A percentile compares a stretch with the other conserved stretches of the same genome.
phyloP scores from a whole-genome alignment of 2,888 invertebrate genomes.

The Caenorhabditis virilis region DNA sequence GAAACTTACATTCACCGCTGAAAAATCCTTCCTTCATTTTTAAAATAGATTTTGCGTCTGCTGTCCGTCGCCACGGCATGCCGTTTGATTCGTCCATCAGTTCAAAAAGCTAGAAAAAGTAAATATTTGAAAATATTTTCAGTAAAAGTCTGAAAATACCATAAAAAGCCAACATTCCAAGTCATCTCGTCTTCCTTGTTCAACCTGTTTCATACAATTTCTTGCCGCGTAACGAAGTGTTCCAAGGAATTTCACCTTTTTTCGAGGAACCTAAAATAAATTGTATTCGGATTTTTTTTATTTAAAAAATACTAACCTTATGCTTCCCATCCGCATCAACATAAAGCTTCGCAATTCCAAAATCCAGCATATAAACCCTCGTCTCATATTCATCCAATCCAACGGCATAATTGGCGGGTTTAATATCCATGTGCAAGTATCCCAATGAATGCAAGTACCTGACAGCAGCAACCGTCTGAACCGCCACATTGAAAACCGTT shows the following conservation, averaged over 20 bases:
- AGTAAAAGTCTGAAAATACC: constrained; percentile 5
- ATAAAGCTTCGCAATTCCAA: constrained; percentile 35
- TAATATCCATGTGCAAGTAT: constrained; percentile 44
- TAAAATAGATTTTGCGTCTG: constrained; percentile 12
- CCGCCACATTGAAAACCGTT: constrained; percentile 27
- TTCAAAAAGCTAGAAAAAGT: constrained; percentile 26
- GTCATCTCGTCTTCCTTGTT: constrained; percentile 49
- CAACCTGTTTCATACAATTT: constrained; percentile 37
- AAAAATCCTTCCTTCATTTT: constrained; percentile 11
- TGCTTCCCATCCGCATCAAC: constrained; percentile 24
- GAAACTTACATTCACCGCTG: not conserved
- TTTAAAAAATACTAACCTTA: too few relatives aligned
- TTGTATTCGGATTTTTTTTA: too few relatives aligned
- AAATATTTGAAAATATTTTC: not conserved
- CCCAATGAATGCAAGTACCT: constrained; percentile 42
- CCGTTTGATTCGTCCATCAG: constrained; percentile 35
- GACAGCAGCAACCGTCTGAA: constrained; percentile 32
- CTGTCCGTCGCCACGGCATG: constrained; percentile 33
- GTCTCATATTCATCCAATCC: constrained; percentile 21
- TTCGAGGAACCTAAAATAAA: constrained; percentile 13
- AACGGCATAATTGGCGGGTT: constrained; percentile 46
- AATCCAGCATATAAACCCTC: constrained; percentile 36
- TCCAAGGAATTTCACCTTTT: constrained; percentile 47
- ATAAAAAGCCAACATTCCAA: constrained; percentile 47
- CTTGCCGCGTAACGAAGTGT: constrained; percentile 43